These are phyloP conservation scores for Cremastinae sp. DNA, from an alignment of 2,888 invertebrate species.

Conservation along the genomic window DNA sequence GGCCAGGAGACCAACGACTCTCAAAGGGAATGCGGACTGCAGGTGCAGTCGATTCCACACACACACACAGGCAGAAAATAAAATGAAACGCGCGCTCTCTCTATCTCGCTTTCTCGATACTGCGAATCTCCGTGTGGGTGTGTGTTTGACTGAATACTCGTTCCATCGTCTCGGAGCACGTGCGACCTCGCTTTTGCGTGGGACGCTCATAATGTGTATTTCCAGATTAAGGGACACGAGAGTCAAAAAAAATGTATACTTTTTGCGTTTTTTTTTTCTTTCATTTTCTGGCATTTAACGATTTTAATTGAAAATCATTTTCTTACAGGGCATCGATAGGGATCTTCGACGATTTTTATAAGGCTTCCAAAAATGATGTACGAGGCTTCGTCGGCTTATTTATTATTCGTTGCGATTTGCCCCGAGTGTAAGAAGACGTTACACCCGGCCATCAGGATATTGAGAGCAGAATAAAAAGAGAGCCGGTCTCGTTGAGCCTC, in stretches of 20 bases:
- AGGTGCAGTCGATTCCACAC: conserved; percentile 49
- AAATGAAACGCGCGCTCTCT: conserved; percentile 23
- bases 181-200: conserved; percentile 28
- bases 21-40: conserved; percentile 57
- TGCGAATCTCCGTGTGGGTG: conserved; percentile 15
- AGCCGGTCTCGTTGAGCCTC: conserved; percentile 36
- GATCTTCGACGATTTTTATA: background rate
- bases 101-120: too few species aligned
- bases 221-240: conserved; percentile 17
- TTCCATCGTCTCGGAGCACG: conserved; percentile 42
- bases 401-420: conserved; percentile 16
- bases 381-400: conserved; percentile 11
- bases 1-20: conserved; percentile 49
- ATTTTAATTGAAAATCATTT: too few species aligned
- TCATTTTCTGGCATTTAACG: too few species aligned
- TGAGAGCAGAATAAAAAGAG: conserved; percentile 11
- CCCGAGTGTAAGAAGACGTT: too few species aligned
- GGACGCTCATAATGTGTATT: conserved; percentile 44
- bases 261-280: too few species aligned
- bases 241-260: background rate
- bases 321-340: too few species aligned
- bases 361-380: conserved; percentile 7
- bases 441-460: too few species aligned
- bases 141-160: conserved; percentile 51
- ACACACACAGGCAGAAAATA: conserved; percentile 24